A percentile compares a stretch with the other conserved stretches of the same genome.
Evolutionary conservation across 2,797 vertebrate genomes (phyloP).

Genomic region (Cynopterus sphinx): DNA sequence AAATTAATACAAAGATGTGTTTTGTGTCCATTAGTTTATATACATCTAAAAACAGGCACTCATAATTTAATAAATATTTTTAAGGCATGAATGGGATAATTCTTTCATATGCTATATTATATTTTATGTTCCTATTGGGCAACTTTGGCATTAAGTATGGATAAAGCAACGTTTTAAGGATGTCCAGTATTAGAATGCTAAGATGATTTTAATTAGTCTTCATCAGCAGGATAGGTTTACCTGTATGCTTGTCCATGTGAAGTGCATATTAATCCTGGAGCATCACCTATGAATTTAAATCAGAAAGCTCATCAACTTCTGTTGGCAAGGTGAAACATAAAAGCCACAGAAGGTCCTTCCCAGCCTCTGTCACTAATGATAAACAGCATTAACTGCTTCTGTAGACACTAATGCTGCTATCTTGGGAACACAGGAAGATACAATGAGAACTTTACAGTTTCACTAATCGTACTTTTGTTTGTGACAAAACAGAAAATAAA

Average conservation of each 20-base stretch:
- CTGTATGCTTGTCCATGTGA: slow-evolving; percentile 84
- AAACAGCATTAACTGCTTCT: slow-evolving; percentile 91
- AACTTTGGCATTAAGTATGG: slow-evolving; percentile 33
- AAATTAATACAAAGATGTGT: background rate
- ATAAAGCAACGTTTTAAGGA: slow-evolving; percentile 41
- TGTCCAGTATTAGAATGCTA: slow-evolving; percentile 59
- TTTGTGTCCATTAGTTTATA: background rate
- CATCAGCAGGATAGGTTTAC: slow-evolving; percentile 82
- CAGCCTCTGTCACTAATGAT: slow-evolving; percentile 91
- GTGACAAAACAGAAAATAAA: slow-evolving; percentile 86
- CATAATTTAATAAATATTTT: background rate
- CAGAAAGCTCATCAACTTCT: slow-evolving; percentile 88
- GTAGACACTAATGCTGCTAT: slow-evolving; percentile 90
- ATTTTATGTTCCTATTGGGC: background rate
- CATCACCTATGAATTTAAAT: slow-evolving; percentile 88
- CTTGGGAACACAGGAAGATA: slow-evolving; percentile 89
- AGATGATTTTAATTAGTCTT: slow-evolving; percentile 83
- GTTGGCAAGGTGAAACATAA: slow-evolving; percentile 87
- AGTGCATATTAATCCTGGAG: slow-evolving; percentile 85
- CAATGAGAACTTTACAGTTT: slow-evolving; percentile 88
- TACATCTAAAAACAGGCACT: background rate
- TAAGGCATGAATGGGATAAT: background rate
- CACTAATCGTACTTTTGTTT: slow-evolving; percentile 90
- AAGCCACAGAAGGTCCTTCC: slow-evolving; percentile 84
- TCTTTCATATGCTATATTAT: background rate